Base-by-base conservation (phyloP, 2,113 vertebrate genomes). In the Pterophyllum scalare region DNA sequence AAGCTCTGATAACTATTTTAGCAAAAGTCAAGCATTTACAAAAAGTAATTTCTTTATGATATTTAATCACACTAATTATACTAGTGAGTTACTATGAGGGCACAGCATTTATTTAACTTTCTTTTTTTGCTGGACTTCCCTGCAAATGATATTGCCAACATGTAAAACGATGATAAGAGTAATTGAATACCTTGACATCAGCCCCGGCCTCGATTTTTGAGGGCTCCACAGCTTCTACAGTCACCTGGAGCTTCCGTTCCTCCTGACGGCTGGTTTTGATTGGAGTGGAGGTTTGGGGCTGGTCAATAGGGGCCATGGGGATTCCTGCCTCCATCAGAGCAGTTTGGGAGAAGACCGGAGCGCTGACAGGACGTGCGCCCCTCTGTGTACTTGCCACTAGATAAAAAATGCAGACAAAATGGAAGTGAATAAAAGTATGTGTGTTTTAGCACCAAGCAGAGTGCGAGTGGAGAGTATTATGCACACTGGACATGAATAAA, bases 321-420 rank as follows among this genome's bases (percentile, higher is more conserved):
- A 92, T 92, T 20, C 82, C 90, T 0, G 94, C 94, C 60, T 97
- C 96, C 5, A 92, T 88, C 31, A 95, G 79, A 17, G 97, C 96
- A 56, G 95, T 96, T 83, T 97, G 97, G 82, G 97, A 95, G 82
- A 98, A 97, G 92, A 98, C 96, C 0, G 97, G 98, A 20, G 97
- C 98, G 19, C 97, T 98, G 83, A 97, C 97, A 26, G 97, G 97
- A 70, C 97, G 97, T 4, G 95, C 84, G 59, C 97, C 97, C 86
- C 94, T 94, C 85, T 97, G 96, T 43, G 97, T 94, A 61, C 91
- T 94, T 24, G 94, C 95, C 49, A 93, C 95, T 22, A 93, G 94
- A 87, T 88, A 94, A 81, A 81, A 38, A 88, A 88, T 1, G 91
- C 74, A 94, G 86, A 81, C 2, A 62, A 83, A 88, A 64, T 31